Percentiles rank a stretch among this genome's conserved stretches.
phyloP scores from a whole-genome alignment of 2,888 invertebrate species.

The Agrotis clavis region DNA sequence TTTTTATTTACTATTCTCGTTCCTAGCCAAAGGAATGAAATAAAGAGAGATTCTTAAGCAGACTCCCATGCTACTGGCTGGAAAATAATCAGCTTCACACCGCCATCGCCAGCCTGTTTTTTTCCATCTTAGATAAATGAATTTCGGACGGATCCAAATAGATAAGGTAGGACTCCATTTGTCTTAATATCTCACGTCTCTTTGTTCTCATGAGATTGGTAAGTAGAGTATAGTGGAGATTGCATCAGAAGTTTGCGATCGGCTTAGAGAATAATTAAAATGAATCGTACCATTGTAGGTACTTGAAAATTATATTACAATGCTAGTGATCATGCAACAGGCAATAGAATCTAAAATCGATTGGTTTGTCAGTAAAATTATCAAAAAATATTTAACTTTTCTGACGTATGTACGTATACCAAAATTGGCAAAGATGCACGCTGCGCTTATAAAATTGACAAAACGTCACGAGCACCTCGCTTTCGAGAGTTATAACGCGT shows the following conservation, averaged over 20 bases:
- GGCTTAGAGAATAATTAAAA: neutral
- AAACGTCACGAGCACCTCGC: too few species aligned
- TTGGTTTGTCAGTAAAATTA: too few species aligned
- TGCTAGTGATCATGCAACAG: too few species aligned
- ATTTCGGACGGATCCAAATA: constrained; percentile 37
- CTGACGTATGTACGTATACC: too few species aligned
- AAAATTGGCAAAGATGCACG: too few species aligned
- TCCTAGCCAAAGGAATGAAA: neutral
- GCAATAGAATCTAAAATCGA: too few species aligned
- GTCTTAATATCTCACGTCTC: constrained; percentile 44
- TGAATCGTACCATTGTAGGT: neutral
- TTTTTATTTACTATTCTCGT: constrained; percentile 10
- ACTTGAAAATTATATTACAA: neutral
- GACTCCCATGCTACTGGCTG: constrained; percentile 6
- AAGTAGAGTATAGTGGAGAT: neutral
- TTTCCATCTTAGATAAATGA: constrained; percentile 46
- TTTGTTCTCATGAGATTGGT: constrained; percentile 16
- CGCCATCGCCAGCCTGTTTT: constrained; percentile 26
- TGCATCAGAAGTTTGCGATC: neutral
- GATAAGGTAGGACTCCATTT: constrained; percentile 51
- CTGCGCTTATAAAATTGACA: too few species aligned
- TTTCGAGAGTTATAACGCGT: too few species aligned
- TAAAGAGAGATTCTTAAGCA: constrained; percentile 13
- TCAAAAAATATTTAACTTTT: too few species aligned
- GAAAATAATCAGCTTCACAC: constrained; percentile 34